Evolutionary conservation across 1,140 invertebrate genomes (phyloP).

Genomic region (Atta colombica): DNA sequence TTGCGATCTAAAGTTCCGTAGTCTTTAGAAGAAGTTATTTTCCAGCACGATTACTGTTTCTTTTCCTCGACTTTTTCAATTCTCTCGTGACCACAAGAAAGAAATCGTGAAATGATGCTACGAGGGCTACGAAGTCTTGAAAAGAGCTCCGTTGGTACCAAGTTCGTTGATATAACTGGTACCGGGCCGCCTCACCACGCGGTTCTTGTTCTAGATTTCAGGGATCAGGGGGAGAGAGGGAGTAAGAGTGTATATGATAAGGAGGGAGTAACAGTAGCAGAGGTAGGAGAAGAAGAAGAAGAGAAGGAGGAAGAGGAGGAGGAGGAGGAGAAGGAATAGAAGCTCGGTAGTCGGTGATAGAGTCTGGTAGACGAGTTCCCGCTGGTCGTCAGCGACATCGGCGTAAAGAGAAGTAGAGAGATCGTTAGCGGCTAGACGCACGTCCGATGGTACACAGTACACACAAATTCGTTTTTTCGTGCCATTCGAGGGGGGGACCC

Average conservation of each 20-base stretch:
- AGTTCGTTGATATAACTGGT: constrained; percentile 75
- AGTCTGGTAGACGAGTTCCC: constrained; percentile 45
- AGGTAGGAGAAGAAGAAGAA: constrained; percentile 17
- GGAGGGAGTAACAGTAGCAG: constrained; percentile 56
- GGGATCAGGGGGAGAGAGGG: constrained; percentile 71
- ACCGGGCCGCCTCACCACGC: constrained; percentile 70
- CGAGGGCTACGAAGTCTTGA: not conserved
- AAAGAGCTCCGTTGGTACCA: constrained; percentile 70
- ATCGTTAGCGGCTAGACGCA: constrained; percentile 47
- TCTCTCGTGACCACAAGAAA: not conserved
- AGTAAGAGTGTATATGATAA: constrained; percentile 63
- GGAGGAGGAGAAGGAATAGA: constrained; percentile 51
- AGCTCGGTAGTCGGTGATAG: constrained; percentile 9
- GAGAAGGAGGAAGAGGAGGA: not conserved
- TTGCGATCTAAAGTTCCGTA: not conserved
- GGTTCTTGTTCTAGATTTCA: constrained; percentile 77
- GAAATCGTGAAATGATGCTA: not conserved
- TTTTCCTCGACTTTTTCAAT: not conserved
- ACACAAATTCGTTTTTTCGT: constrained; percentile 50
- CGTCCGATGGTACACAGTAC: constrained; percentile 30
- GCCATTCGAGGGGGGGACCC: not conserved
- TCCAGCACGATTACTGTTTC: no score
- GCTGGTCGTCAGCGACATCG: constrained; percentile 24
- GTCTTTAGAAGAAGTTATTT: not conserved
- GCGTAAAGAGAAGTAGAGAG: constrained; percentile 38